phyloP scores from a whole-genome alignment of 1,140 invertebrate genomes.

The Drosophila bifasciata region DNA sequence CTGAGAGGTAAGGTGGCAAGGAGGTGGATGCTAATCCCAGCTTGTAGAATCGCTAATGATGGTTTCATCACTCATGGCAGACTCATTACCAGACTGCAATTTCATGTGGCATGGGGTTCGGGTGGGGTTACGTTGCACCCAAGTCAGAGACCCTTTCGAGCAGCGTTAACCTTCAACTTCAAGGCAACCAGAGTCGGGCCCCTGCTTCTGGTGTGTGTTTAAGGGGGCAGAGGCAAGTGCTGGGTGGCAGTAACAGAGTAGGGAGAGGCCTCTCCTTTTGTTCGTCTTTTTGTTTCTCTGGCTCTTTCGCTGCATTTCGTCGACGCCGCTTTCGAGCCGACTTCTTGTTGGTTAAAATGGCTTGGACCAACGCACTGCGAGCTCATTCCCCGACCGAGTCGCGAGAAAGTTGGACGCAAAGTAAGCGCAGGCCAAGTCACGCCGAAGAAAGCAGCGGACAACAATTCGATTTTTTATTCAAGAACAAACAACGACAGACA shows the following conservation, averaged over 20 bases:
- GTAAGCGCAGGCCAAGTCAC: slow-evolving; percentile 50
- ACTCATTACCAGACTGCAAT: slow-evolving; percentile 41
- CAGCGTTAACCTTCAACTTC: slow-evolving; percentile 70
- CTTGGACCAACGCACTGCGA: slow-evolving; percentile 67
- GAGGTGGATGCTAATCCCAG: slow-evolving; percentile 43
- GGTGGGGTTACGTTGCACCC: slow-evolving; percentile 1
- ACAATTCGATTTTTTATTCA: slow-evolving; percentile 57
- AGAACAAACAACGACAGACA: slow-evolving; percentile 58
- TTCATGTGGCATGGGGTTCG: slow-evolving; percentile 8
- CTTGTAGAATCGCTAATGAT: slow-evolving; percentile 47
- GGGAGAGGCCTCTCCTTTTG: slow-evolving; percentile 33
- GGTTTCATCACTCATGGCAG: slow-evolving; percentile 43
- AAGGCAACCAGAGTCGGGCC: slow-evolving; percentile 15
- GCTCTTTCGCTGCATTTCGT: slow-evolving; percentile 49
- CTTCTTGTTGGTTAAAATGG: slow-evolving; percentile 80
- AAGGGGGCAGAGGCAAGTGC: slow-evolving; percentile 2
- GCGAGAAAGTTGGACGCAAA: slow-evolving; percentile 82
- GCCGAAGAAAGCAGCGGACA: slow-evolving; percentile 47
- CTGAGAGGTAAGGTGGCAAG: neutral
- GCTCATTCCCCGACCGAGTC: slow-evolving; percentile 79
- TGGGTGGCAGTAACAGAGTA: no score
- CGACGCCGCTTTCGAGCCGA: slow-evolving; percentile 50
- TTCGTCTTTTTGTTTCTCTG: slow-evolving; percentile 38
- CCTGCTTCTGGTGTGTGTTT: slow-evolving; percentile 44
- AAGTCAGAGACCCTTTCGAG: slow-evolving; percentile 59